These are phyloP conservation scores for Cyclura pinguis DNA, from an alignment of 2,797 vertebrate species.

Conservation along the genomic window DNA sequence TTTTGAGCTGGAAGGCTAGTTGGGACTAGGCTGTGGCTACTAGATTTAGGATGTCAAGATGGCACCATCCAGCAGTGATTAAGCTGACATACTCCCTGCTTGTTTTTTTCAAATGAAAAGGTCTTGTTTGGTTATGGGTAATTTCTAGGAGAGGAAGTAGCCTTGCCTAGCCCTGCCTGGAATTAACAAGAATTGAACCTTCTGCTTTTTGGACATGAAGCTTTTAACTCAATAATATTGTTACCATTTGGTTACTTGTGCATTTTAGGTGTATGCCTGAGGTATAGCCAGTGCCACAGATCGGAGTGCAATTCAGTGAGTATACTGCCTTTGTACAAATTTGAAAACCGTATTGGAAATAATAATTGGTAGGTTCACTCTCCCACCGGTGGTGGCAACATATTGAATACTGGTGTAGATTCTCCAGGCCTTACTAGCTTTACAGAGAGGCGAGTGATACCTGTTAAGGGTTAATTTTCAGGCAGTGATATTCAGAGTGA, in stretches of 20 bases:
- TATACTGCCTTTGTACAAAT: not conserved
- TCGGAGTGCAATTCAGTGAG: not conserved
- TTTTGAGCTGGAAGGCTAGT: not conserved
- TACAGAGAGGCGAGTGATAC: too few relatives aligned
- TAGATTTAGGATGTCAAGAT: not conserved
- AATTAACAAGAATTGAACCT: not conserved
- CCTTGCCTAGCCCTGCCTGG: not conserved
- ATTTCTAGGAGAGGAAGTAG: too few relatives aligned
- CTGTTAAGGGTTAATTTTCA: slow-evolving; percentile 13
- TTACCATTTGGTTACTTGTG: too few relatives aligned
- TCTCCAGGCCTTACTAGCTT: not conserved
- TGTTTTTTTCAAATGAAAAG: not conserved
- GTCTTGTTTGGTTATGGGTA: too few relatives aligned
- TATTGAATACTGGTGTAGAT: not conserved
- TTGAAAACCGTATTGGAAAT: not conserved
- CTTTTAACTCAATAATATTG: too few relatives aligned
- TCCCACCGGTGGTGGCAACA: not conserved
- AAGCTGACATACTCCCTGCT: not conserved
- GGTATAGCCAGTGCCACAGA: not conserved
- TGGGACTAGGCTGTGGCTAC: not conserved
- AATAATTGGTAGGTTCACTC: not conserved
- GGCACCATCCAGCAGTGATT: not conserved
- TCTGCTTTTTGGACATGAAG: not conserved
- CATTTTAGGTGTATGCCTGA: not conserved
- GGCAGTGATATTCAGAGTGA: not conserved